A percentile compares a stretch with the other conserved stretches of the same genome.
Evolutionary conservation across 2,888 invertebrate species (phyloP).

Genomic region (Lathronympha strigana): DNA sequence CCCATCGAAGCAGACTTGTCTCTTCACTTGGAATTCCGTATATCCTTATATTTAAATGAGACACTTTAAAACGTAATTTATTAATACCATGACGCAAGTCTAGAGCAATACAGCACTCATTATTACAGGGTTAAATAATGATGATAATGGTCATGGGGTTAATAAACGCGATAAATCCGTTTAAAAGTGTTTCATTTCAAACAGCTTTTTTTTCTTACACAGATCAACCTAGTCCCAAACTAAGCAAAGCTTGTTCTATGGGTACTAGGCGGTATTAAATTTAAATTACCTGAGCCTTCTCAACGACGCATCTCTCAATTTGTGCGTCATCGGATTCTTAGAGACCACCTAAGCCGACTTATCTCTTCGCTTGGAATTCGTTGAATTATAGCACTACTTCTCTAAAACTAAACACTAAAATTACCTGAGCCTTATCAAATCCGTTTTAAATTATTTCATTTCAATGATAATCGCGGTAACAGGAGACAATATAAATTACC

Average conservation of each 20-base stretch:
- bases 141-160: too few relatives aligned
- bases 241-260: too few relatives aligned
- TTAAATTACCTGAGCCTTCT: conserved; percentile 87
- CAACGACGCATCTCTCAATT: conserved; percentile 90
- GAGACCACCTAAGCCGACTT: conserved; percentile 94
- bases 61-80: too few relatives aligned
- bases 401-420: too few relatives aligned
- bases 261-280: neutral
- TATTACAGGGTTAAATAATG: too few relatives aligned
- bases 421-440: too few relatives aligned
- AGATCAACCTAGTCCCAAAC: too few relatives aligned
- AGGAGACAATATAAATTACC: conserved; percentile 68
- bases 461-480: neutral
- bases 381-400: conserved; percentile 92
- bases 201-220: too few relatives aligned
- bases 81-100: too few relatives aligned
- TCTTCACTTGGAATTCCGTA: conserved; percentile 93
- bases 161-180: too few relatives aligned
- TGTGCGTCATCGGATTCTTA: conserved; percentile 94
- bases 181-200: neutral
- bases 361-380: conserved; percentile 95
- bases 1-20: conserved; percentile 94
- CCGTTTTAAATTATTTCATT: neutral
- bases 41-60: too few relatives aligned
- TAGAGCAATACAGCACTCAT: too few relatives aligned